These are phyloP conservation scores for Gibbula magus DNA, from an alignment of 2,888 invertebrate genomes.

Conservation along the genomic window DNA sequence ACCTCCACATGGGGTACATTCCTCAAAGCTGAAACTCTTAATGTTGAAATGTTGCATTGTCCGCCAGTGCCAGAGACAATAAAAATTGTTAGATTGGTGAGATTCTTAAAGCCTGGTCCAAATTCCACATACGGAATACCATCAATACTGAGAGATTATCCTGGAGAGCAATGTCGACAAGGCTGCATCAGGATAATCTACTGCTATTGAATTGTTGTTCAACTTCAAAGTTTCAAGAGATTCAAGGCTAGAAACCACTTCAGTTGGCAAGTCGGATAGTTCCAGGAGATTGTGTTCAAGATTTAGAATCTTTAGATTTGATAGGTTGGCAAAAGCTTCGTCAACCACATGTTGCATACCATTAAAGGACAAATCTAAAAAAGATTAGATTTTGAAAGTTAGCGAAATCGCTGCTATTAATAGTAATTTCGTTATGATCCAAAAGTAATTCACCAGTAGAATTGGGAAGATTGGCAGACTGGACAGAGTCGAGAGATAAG, in stretches of 20 bases:
- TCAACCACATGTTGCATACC: background rate
- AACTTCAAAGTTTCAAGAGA: background rate
- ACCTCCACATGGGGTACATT: background rate
- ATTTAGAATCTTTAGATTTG: background rate
- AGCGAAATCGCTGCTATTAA: background rate
- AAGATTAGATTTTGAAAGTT: background rate
- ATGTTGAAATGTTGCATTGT: background rate
- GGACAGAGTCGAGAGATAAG: background rate
- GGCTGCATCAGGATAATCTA: background rate
- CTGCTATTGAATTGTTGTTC: background rate
- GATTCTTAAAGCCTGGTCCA: background rate
- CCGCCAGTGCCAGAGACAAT: background rate
- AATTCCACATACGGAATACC: background rate
- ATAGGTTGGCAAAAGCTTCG: background rate
- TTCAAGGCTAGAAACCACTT: background rate
- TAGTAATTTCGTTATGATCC: background rate
- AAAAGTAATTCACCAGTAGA: background rate
- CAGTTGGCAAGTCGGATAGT: background rate
- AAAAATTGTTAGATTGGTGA: background rate
- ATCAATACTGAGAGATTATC: background rate
- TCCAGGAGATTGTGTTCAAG: background rate
- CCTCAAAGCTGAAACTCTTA: background rate
- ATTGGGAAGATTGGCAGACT: background rate
- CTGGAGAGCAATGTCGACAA: background rate
- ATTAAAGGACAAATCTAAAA: slow-evolving; percentile 6